Evolutionary conservation across 2,113 vertebrate species (phyloP), one percentile per base, ranked within the genome.

Genomic region (Tachycineta bicolor): DNA sequence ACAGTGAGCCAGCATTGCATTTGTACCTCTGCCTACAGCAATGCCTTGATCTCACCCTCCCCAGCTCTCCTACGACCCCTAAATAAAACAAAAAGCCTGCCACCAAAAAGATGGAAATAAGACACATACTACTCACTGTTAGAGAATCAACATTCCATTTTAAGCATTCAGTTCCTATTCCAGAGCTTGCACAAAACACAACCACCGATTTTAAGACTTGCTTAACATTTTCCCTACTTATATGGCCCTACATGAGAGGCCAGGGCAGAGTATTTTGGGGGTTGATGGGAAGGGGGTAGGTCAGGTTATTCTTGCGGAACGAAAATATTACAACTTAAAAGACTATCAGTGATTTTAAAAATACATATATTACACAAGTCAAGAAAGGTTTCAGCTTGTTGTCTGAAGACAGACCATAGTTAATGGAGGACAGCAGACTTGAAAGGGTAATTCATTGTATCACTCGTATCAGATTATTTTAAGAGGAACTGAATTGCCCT

Each of bases 261-360:
- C 15, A 5, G 14, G 10, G 4, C 14, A 62, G 10, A 10, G 3
- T 68, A 59, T 68, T 71, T 60, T 14, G 10, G 24, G 7, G 11
- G 7, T 34, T 39, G 19, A 11, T 0, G 3, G 18, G 3, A 9
- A 21, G 33, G 1, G 8, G 11, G 2, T 25, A 6, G 3, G 10
- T 3, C 5, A 53, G 4, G 21, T 18, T 63, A 11, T 33, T 82
- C 78, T 22, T 65, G 58, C 5, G 62, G 33, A 87, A 70, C 43
- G 9, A 81, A 83, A 83, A 14, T 10, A 84, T 3, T 19, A 46
- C 10, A 89, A 90, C 12, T 43, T 47, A 59, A 46, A 88, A 89
- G 22, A 55, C 14, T 55, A 82, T 11, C 4, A 20, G 28, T 50
- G 9, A 77, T 83, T 89, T 73, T 13, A 62, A 46, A 79, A 69